phyloP scores from a whole-genome alignment of 2,113 vertebrate species.

The Aldabrachelys gigantea region DNA sequence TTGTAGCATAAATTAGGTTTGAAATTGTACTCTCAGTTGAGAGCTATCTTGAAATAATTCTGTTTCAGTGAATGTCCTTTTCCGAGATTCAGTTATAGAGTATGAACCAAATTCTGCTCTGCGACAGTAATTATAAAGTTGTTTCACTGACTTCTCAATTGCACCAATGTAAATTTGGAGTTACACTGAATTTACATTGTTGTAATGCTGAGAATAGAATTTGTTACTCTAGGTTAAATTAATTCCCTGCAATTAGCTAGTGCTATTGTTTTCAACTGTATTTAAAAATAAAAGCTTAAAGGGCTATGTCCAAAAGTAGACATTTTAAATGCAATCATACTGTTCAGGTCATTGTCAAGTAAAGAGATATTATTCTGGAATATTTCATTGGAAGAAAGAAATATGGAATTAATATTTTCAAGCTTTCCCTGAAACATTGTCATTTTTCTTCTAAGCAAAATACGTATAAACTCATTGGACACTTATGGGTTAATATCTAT shows the following conservation, averaged over 20 bases:
- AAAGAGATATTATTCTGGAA: not conserved
- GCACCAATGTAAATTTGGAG: not conserved
- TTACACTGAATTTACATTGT: not conserved
- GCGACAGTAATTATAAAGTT: not conserved
- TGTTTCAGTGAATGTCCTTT: not conserved
- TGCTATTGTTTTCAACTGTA: not conserved
- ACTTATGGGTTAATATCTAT: not conserved
- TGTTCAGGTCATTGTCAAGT: not conserved
- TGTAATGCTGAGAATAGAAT: not conserved
- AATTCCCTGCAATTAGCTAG: not conserved
- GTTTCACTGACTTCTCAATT: not conserved
- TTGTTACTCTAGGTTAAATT: not conserved
- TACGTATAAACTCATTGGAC: not conserved
- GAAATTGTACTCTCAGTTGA: not conserved
- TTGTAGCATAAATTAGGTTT: not conserved
- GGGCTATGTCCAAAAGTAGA: not conserved
- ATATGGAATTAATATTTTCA: not conserved
- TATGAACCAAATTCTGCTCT: not conserved
- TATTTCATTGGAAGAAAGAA: not conserved
- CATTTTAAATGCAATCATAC: not conserved
- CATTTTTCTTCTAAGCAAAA: not conserved
- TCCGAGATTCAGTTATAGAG: not conserved
- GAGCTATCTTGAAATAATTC: not conserved
- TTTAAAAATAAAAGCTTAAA: not conserved
- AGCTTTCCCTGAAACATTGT: not conserved